These are phyloP conservation scores for Myopa tessellatipennis DNA, from an alignment of 2,888 invertebrate species.

Conservation along the genomic window DNA sequence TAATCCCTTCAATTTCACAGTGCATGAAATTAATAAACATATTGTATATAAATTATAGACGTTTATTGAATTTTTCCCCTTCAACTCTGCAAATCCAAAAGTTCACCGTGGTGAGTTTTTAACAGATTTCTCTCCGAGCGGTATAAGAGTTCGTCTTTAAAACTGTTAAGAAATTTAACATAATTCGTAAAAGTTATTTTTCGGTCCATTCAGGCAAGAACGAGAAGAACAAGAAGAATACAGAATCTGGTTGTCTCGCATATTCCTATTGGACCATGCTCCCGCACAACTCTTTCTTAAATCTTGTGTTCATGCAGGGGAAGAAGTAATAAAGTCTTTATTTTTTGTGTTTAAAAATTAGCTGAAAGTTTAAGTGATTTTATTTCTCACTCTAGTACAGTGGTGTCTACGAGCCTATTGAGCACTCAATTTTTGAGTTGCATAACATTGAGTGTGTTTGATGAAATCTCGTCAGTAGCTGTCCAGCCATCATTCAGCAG, in stretches of 20 bases:
- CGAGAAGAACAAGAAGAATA: neutral
- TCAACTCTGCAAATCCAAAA: neutral
- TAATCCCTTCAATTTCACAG: no score
- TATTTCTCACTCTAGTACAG: conserved; percentile 3
- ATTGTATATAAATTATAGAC: no score
- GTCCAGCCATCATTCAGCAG: no score
- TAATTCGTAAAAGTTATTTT: neutral
- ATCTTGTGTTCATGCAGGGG: no score
- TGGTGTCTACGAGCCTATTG: neutral
- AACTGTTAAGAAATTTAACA: neutral
- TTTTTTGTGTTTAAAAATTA: neutral
- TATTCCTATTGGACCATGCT: neutral
- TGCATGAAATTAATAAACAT: no score
- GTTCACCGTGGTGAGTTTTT: neutral
- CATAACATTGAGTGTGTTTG: no score
- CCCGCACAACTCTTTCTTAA: neutral
- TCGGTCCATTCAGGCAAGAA: neutral
- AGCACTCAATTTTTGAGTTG: no score
- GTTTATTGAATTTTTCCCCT: no score
- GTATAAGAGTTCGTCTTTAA: no score
- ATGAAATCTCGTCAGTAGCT: no score
- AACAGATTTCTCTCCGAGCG: neutral
- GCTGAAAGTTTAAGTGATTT: conserved; percentile 12
- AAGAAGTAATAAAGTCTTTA: no score
- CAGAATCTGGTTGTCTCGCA: neutral